Conservation (phyloP, 1,140 invertebrate species). For the Bombus waltoni region DNA sequence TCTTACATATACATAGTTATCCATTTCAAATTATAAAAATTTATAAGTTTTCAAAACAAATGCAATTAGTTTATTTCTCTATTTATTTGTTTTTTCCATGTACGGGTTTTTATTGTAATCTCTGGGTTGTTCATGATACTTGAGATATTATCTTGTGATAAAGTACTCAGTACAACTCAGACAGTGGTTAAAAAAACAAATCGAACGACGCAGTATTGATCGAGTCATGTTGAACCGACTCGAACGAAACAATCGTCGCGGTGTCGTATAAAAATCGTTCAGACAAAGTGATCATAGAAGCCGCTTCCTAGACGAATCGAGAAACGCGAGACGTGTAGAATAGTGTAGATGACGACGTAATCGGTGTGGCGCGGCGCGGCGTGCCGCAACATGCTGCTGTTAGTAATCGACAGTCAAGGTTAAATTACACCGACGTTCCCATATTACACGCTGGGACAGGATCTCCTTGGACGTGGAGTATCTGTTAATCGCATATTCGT, state of each 20-base stretch:
- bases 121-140: not conserved
- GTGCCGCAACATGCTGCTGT: conserved; percentile 21
- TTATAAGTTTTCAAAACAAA: not conserved
- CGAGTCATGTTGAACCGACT: too few species aligned
- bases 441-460: conserved; percentile 54
- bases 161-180: not conserved
- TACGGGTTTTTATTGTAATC: too few species aligned
- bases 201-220: not conserved
- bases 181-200: not conserved
- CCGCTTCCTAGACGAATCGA: conserved; percentile 32
- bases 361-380: conserved; percentile 1
- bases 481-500: conserved; percentile 57
- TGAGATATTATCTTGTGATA: not conserved
- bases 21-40: not conserved
- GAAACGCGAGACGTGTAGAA: not conserved
- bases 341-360: conserved; percentile 1
- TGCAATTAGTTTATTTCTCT: too few species aligned
- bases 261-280: not conserved
- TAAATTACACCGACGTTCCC: conserved; percentile 46
- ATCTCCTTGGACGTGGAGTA: conserved; percentile 62
- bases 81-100: not conserved
- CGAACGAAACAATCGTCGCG: not conserved
- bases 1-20: not conserved
- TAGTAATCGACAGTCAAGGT: conserved; percentile 59
- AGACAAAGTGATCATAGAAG: not conserved